These are phyloP conservation scores for Boulengerochromis microlepis DNA, from an alignment of 2,113 vertebrate genomes.

Conservation along the genomic window DNA sequence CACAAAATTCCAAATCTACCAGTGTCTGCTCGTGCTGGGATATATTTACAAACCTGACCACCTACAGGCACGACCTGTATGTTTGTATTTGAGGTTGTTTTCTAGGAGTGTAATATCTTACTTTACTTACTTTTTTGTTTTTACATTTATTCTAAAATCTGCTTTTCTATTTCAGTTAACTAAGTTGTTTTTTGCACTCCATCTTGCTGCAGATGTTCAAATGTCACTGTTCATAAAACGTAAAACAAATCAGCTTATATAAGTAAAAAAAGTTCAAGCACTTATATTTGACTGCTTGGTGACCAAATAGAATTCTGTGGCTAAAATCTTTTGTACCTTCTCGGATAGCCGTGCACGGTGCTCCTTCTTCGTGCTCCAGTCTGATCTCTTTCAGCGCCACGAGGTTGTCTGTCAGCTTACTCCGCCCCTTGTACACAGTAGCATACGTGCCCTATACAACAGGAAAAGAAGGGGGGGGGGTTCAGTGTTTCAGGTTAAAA, in stretches of 20 bases:
- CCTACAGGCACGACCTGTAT: not conserved
- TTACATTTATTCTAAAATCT: not conserved
- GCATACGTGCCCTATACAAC: slow-evolving; percentile 85
- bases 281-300: not conserved
- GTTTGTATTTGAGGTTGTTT: not conserved
- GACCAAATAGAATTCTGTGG: not conserved
- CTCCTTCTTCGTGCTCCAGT: slow-evolving; percentile 92
- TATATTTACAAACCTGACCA: not conserved
- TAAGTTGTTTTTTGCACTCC: not conserved
- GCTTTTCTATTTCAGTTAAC: not conserved
- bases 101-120: not conserved
- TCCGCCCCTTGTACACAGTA: slow-evolving; percentile 93
- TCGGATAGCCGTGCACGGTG: slow-evolving; percentile 91
- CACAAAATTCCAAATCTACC: not conserved
- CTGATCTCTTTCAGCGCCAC: slow-evolving; percentile 95
- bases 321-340: slow-evolving; percentile 75
- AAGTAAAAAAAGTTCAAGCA: not conserved
- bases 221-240: not conserved
- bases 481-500: not conserved
- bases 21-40: not conserved
- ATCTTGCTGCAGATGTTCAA: not conserved
- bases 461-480: not conserved
- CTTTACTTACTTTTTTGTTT: not conserved
- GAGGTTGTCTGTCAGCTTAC: slow-evolving; percentile 93
- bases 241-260: not conserved